A percentile compares a stretch with the other conserved stretches of the same genome.
Conservation (phyloP, 2,113 vertebrate species). For the Forbesichthys agassizii region DNA sequence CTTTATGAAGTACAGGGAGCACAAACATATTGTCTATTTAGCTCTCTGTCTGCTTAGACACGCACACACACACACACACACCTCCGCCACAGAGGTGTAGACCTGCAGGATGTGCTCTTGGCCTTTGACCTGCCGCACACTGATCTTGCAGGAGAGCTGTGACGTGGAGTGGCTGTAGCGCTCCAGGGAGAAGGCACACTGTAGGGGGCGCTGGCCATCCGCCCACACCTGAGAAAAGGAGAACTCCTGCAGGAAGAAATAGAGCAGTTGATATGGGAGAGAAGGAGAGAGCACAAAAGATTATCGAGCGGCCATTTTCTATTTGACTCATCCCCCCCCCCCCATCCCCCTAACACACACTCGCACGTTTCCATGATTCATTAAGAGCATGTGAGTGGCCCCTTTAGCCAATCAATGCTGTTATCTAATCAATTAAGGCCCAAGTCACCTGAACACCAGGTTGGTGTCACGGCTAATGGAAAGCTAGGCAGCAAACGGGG, state of each 20-base stretch:
- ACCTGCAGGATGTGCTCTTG: conserved; percentile 95
- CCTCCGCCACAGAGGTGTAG: conserved; percentile 92
- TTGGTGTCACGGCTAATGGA: conserved; percentile 7
- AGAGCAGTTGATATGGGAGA: conserved; percentile 18
- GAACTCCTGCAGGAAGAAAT: conserved; percentile 82
- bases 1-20: too few relatives aligned
- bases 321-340: conserved; percentile 27
- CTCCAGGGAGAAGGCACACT: conserved; percentile 96
- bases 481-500: conserved; percentile 1
- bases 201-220: conserved; percentile 88
- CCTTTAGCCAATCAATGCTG: conserved; percentile 55
- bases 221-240: conserved; percentile 94
- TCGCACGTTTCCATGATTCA: conserved; percentile 45
- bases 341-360: neutral
- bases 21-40: neutral
- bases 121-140: conserved; percentile 92
- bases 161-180: conserved; percentile 86
- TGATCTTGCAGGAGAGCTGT: conserved; percentile 94
- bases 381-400: conserved; percentile 46
- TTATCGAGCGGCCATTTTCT: conserved; percentile 32
- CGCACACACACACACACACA: conserved; percentile 37
- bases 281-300: conserved; percentile 20
- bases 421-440: conserved; percentile 49
- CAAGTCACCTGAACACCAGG: conserved; percentile 18
- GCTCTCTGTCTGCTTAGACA: conserved; percentile 13